Evolutionary conservation across 2,888 invertebrate species (phyloP).

Genomic region (Chrysina gloriosa): DNA sequence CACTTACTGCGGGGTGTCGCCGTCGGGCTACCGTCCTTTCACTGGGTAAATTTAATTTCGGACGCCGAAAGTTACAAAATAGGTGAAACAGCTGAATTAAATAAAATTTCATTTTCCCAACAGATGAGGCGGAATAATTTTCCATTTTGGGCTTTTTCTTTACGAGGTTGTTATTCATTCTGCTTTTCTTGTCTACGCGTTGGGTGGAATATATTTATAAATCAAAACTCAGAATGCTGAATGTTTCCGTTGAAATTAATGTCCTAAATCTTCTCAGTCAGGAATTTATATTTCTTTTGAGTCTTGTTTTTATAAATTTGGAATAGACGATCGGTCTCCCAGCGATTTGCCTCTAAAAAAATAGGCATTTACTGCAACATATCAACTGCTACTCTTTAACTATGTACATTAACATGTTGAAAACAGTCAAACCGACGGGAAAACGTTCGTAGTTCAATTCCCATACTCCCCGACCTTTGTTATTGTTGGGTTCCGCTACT

Average conservation of each 20-base stretch:
- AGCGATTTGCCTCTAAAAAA: too few relatives aligned
- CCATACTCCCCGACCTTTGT: slow-evolving; percentile 26
- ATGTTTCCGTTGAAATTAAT: too few relatives aligned
- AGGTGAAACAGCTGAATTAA: slow-evolving; percentile 20
- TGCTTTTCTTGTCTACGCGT: background rate
- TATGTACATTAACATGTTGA: slow-evolving; percentile 25
- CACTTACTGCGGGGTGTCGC: slow-evolving; percentile 1
- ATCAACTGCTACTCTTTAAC: slow-evolving; percentile 1
- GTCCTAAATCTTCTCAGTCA: too few relatives aligned
- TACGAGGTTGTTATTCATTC: background rate
- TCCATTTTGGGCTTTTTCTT: slow-evolving; percentile 2
- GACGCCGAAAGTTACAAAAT: slow-evolving; percentile 25
- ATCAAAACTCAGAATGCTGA: too few relatives aligned
- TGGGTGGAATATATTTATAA: too few relatives aligned
- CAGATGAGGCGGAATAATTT: slow-evolving; percentile 13
- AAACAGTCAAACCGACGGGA: slow-evolving; percentile 12
- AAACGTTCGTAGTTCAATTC: slow-evolving; percentile 22
- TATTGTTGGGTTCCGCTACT: slow-evolving; percentile 42
- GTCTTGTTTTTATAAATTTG: too few relatives aligned
- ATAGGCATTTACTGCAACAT: too few relatives aligned
- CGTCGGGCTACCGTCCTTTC: background rate
- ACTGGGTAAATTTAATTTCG: slow-evolving; percentile 26
- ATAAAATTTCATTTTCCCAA: slow-evolving; percentile 28
- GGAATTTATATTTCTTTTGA: too few relatives aligned
- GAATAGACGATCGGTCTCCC: too few relatives aligned